Evolutionary conservation across 2,888 invertebrate genomes (phyloP).

Genomic region (Apamea epomidion): DNA sequence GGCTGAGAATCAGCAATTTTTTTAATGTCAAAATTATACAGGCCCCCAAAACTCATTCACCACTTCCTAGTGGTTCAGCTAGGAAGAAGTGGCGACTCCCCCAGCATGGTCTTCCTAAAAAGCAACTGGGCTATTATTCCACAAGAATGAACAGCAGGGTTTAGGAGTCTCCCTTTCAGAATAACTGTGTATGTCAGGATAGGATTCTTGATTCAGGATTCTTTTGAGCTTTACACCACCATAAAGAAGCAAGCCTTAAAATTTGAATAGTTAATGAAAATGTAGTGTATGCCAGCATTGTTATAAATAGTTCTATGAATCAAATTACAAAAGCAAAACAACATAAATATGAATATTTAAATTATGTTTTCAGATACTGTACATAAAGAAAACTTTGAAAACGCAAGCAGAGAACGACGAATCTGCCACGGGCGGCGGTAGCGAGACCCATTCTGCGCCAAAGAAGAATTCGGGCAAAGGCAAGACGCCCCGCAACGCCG

Average conservation of each 20-base stretch:
- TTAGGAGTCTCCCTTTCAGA: neutral
- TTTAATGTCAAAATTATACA: neutral
- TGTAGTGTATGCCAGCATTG: neutral
- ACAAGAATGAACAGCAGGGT: neutral
- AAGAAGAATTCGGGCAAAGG: conserved; percentile 95
- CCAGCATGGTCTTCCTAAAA: neutral
- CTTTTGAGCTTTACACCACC: neutral
- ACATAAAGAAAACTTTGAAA: conserved; percentile 97
- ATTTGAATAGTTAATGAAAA: neutral
- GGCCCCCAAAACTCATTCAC: neutral
- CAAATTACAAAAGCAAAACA: neutral
- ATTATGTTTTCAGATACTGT: conserved; percentile 92
- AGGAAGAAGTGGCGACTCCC: neutral
- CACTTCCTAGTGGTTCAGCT: neutral
- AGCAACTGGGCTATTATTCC: neutral
- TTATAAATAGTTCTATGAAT: neutral
- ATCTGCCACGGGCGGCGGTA: conserved; percentile 93
- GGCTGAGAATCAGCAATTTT: neutral
- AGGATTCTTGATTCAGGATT: too few species aligned
- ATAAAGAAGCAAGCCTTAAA: neutral
- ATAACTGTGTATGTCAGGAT: neutral
- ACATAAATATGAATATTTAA: neutral
- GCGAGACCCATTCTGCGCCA: conserved; percentile 86
- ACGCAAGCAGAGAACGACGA: conserved; percentile 96
- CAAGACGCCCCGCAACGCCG: conserved; percentile 92